Conservation (phyloP, 2,797 vertebrate species). For the Rhynchonycteris naso region DNA sequence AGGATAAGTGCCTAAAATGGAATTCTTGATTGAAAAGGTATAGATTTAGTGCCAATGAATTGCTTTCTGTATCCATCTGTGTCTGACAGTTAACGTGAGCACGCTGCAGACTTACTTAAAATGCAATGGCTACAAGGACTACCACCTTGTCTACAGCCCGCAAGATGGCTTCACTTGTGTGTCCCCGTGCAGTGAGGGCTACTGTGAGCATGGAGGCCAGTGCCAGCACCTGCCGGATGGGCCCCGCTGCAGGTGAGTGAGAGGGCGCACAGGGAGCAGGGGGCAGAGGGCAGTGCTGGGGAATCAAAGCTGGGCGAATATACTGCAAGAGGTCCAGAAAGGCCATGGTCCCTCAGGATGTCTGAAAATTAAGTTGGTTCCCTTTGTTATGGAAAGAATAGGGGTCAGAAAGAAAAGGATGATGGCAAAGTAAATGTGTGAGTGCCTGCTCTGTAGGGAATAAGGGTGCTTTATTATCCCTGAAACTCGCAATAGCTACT, state of each 20-base stretch:
- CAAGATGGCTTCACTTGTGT: slow-evolving; percentile 73
- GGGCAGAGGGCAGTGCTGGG: no score
- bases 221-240: slow-evolving; percentile 82
- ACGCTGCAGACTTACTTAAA: slow-evolving; percentile 71
- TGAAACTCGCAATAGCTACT: neutral
- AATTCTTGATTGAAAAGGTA: neutral
- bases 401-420: neutral
- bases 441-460: neutral
- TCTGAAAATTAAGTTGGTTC: neutral
- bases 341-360: neutral
- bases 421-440: neutral
- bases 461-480: neutral
- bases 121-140: slow-evolving; percentile 79
- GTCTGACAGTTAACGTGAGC: slow-evolving; percentile 71
- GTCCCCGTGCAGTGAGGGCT: slow-evolving; percentile 82
- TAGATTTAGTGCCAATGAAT: neutral
- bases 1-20: neutral
- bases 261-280: no score
- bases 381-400: neutral
- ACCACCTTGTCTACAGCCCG: slow-evolving; percentile 31
- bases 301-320: neutral
- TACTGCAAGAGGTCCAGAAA: neutral
- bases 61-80: neutral
- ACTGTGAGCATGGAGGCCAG: slow-evolving; percentile 77
- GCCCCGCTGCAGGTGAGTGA: slow-evolving; percentile 80